Evolutionary conservation across 2,888 invertebrate species (phyloP).

Genomic region (Smittia aterrima): DNA sequence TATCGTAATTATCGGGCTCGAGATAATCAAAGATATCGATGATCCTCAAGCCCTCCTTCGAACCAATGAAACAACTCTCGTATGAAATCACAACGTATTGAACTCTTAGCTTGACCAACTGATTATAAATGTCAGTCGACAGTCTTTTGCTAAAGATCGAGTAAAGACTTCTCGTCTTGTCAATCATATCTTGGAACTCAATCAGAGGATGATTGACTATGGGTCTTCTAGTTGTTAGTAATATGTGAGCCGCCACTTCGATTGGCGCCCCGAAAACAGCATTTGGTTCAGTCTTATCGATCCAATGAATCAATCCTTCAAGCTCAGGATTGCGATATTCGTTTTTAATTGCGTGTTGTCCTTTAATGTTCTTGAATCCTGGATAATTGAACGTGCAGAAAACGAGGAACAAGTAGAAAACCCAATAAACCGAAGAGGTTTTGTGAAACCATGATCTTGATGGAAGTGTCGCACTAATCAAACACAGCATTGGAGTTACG

Average conservation of each 20-base stretch:
- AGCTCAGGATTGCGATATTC: slow-evolving; percentile 65
- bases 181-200: slow-evolving; percentile 75
- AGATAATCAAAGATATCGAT: slow-evolving; percentile 67
- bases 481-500: slow-evolving; percentile 74
- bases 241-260: slow-evolving; percentile 78
- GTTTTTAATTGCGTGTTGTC: slow-evolving; percentile 59
- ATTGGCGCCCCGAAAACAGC: slow-evolving; percentile 84
- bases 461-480: slow-evolving; percentile 67
- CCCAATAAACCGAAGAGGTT: slow-evolving; percentile 52
- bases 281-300: slow-evolving; percentile 62
- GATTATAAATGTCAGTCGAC: slow-evolving; percentile 66
- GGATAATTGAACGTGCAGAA: slow-evolving; percentile 55
- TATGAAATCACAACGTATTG: slow-evolving; percentile 74
- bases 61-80: slow-evolving; percentile 64
- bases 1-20: slow-evolving; percentile 57
- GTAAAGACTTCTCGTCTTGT: slow-evolving; percentile 76
- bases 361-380: slow-evolving; percentile 50
- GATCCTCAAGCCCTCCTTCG: slow-evolving; percentile 46
- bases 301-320: slow-evolving; percentile 77
- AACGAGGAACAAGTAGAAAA: slow-evolving; percentile 55
- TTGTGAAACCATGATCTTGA: slow-evolving; percentile 59
- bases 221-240: slow-evolving; percentile 72
- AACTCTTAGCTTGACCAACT: slow-evolving; percentile 64
- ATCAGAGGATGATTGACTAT: slow-evolving; percentile 87
- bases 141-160: slow-evolving; percentile 75